Conservation (phyloP, 2,797 vertebrate genomes). For the Acipenser ruthenus region DNA sequence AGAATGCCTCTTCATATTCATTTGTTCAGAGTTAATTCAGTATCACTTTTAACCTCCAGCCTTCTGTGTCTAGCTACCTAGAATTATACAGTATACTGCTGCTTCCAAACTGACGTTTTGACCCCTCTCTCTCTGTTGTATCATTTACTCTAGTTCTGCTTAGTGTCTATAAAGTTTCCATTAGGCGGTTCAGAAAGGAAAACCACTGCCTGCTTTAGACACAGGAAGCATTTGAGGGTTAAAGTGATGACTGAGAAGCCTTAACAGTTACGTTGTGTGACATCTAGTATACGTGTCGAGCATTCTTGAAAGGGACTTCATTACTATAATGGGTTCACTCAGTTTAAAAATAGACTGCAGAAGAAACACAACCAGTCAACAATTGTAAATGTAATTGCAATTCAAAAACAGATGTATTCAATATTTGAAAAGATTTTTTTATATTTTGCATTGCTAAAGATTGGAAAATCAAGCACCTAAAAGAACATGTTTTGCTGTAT, state of each 20-base stretch:
- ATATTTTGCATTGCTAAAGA: no score
- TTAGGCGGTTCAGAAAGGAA: conserved; percentile 43
- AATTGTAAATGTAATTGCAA: no score
- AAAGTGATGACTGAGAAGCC: conserved; percentile 24
- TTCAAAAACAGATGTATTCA: conserved; percentile 3
- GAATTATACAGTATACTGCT: conserved; percentile 45
- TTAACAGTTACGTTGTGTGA: conserved; percentile 7
- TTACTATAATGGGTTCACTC: neutral
- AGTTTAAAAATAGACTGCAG: conserved; percentile 6
- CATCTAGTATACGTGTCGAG: conserved; percentile 2
- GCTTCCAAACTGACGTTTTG: conserved; percentile 20
- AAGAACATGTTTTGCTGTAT: no score
- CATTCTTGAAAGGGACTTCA: neutral
- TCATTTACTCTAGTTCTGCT: conserved; percentile 42
- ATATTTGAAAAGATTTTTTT: neutral
- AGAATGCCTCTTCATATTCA: no score
- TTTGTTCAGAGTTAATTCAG: neutral
- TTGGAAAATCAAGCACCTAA: no score
- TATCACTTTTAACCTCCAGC: conserved; percentile 32
- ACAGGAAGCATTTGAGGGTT: conserved; percentile 61
- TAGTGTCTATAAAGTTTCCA: conserved; percentile 66
- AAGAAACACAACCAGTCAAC: neutral
- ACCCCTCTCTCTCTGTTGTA: conserved; percentile 36
- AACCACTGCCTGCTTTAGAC: conserved; percentile 47
- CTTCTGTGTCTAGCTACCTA: conserved; percentile 54